Percentiles rank a stretch among this genome's conserved stretches.
Evolutionary conservation across 2,113 vertebrate genomes (phyloP).

Genomic region (Rhombomys opimus): DNA sequence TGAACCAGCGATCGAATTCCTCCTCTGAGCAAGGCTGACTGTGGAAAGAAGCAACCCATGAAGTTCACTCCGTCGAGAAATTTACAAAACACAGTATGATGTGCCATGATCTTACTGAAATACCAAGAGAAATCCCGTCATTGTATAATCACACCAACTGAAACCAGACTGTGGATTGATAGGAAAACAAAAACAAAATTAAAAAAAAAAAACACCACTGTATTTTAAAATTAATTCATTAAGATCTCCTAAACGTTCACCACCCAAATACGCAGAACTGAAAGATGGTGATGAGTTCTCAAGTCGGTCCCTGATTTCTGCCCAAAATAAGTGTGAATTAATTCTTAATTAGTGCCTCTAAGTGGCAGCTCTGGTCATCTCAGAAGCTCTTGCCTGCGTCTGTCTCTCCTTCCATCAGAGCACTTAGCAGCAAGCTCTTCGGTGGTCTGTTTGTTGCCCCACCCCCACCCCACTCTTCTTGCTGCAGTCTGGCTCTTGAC

Average conservation of each 20-base stretch:
- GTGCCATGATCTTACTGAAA: conserved; percentile 69
- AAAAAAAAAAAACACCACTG: not conserved
- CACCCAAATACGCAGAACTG: not conserved
- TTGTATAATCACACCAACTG: conserved; percentile 27
- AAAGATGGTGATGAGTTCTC: not conserved
- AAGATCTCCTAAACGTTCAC: not conserved
- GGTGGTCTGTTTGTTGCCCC: not conserved
- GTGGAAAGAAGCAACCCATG: not conserved
- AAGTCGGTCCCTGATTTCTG: conserved; percentile 28
- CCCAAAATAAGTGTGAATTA: not conserved
- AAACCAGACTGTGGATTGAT: conserved; percentile 25
- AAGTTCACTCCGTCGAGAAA: conserved; percentile 61
- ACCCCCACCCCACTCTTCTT: not conserved
- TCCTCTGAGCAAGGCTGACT: not conserved
- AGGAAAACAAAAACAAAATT: not conserved
- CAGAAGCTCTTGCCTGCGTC: not conserved
- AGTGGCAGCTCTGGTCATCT: not conserved
- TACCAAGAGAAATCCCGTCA: conserved; percentile 51
- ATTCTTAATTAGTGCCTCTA: not conserved
- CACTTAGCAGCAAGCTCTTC: not conserved
- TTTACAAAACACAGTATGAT: conserved; percentile 69
- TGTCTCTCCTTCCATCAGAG: not conserved
- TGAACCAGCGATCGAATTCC: conserved; percentile 35
- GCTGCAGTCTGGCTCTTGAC: not conserved
- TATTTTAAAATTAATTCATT: conserved; percentile 56